Percentiles rank a stretch among this genome's conserved stretches.
Conservation (phyloP, 2,888 invertebrate species). For the Conomelus anceps region DNA sequence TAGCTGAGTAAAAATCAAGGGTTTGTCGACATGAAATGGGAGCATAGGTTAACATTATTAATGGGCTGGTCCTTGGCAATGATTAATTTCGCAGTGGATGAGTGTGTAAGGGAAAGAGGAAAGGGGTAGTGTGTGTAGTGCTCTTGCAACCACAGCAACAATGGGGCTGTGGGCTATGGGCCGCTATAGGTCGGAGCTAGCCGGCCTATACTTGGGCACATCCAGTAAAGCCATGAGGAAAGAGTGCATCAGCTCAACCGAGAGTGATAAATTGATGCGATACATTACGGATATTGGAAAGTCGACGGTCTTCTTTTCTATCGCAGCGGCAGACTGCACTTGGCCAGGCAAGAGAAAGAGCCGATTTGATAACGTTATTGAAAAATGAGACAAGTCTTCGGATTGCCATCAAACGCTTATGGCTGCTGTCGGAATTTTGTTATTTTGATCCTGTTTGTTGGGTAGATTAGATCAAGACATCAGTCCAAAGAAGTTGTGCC, state of each 20-base stretch:
- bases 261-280: neutral
- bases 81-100: neutral
- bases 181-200: too few relatives aligned
- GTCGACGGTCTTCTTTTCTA: neutral
- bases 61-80: neutral
- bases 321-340: neutral
- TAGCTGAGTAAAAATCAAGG: neutral
- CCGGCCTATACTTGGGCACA: neutral
- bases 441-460: too few relatives aligned
- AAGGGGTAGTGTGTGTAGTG: neutral
- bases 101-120: neutral
- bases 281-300: neutral
- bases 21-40: neutral
- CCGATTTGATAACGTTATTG: neutral
- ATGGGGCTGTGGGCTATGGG: neutral
- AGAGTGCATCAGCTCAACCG: neutral
- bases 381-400: neutral
- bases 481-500: too few relatives aligned
- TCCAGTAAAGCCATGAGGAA: neutral
- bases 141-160: neutral
- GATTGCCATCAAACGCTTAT: neutral
- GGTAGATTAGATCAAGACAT: too few relatives aligned
- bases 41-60: neutral
- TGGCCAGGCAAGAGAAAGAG: neutral
- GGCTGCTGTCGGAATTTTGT: neutral